Evolutionary conservation across 37 sponge, comb jelly and placozoan species (phyloP).

Genomic region (Lycopodina hypogea): DNA sequence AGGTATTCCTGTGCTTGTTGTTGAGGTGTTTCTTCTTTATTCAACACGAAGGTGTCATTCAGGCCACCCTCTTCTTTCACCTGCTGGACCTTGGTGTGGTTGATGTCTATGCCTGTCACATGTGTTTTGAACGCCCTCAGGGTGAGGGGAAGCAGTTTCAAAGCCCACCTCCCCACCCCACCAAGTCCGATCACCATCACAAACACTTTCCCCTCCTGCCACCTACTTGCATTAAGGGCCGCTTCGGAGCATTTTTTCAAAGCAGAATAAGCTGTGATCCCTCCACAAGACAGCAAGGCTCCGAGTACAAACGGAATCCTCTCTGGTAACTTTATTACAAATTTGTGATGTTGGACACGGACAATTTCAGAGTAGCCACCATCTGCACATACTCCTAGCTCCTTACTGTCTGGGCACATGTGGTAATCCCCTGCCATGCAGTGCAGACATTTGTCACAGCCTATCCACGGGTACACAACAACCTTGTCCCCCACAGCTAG

Average conservation of each 20-base stretch:
- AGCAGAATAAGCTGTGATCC: slow-evolving; percentile 43
- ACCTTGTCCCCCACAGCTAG: slow-evolving; percentile 37
- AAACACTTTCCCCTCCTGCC: neutral
- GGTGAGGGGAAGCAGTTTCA: slow-evolving; percentile 12
- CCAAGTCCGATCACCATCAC: slow-evolving; percentile 47
- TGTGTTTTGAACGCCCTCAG: neutral
- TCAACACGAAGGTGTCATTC: slow-evolving; percentile 9
- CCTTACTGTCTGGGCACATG: slow-evolving; percentile 9
- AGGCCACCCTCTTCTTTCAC: slow-evolving; percentile 1
- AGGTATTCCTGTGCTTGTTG: neutral
- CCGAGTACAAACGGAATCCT: slow-evolving; percentile 5
- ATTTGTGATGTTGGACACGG: slow-evolving; percentile 18
- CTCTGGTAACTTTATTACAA: slow-evolving; percentile 6
- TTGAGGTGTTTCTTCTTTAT: neutral
- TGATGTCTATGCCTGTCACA: slow-evolving; percentile 34
- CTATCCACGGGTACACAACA: slow-evolving; percentile 41
- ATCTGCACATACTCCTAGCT: slow-evolving; percentile 29
- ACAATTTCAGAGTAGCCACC: slow-evolving; percentile 58
- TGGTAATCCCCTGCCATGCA: slow-evolving; percentile 23
- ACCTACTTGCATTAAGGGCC: neutral
- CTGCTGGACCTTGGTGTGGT: neutral
- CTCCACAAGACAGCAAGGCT: slow-evolving; percentile 30
- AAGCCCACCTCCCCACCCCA: slow-evolving; percentile 38
- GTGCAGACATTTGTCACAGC: slow-evolving; percentile 31
- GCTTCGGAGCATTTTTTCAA: slow-evolving; percentile 2